Base-by-base conservation (phyloP, 2,113 vertebrate species). In the Danionella cerebrum region DNA sequence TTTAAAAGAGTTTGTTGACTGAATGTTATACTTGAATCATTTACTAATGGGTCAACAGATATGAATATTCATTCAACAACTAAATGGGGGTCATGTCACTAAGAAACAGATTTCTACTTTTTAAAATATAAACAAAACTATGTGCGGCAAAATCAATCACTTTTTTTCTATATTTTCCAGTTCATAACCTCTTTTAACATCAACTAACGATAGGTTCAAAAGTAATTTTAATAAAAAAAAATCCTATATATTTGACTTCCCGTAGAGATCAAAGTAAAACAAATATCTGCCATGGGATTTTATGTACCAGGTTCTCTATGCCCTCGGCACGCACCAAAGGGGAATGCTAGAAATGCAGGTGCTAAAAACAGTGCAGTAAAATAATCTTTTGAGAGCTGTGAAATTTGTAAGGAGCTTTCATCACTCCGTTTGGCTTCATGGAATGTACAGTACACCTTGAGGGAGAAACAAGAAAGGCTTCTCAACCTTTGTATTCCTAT, bases 351-450 rank as follows among this genome's bases (percentile, higher is more conserved):
- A 39, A 60, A 24, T 33, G 41, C 19, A 41, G 44, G 18, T 51
- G 55, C 27, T 50, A 41, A 18, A n/a, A 69, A 52, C 24, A 33
- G 33, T 21, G 22, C 38, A 25, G 44, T 2, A 50, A 53, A 53
- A 13, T 24, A 14, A 31, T 44, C 36, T 42, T 54, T 14, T 54
- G 36, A 25, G 64, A 29, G 48, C 38, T 31, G 36, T 57, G 33
- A 57, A 57, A 57, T 57, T 39, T 22, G 27, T 63, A 14, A 45
- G 18, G 35, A 48, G 16, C 59, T 64, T 64, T 64, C 59, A 64
- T 64, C 42, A 48, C 19, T 36, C 19, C 31, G 58, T 62, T 29
- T 60, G 11, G 41, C 57, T 60, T 60, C 25, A 60, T 60, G 44
- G 48, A 64, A 48, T 36, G 59, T 48, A 24, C 27, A 24, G 18